Percentiles rank a stretch among this genome's conserved stretches.
Conservation (phyloP, 2,113 vertebrate species). For the Oryzias melastigma region DNA sequence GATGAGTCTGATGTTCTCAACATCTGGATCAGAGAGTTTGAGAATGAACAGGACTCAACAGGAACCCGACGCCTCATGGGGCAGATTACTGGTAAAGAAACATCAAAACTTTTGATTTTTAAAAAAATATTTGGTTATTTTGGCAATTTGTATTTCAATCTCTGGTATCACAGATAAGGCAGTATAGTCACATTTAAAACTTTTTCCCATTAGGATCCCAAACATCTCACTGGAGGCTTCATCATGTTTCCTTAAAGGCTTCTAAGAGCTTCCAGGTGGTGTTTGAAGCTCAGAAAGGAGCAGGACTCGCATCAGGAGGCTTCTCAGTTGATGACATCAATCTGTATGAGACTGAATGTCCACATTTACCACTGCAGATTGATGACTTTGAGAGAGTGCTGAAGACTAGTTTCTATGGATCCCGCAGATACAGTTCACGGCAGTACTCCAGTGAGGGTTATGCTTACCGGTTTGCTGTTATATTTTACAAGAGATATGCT, state of each 20-base stretch:
- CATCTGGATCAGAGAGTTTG: conserved; percentile 78
- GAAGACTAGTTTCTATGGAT: conserved; percentile 7
- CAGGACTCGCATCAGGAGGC: conserved; percentile 73
- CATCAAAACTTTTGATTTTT: not conserved
- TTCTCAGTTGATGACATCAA: conserved; percentile 88
- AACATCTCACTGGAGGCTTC: conserved; percentile 78
- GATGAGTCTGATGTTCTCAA: conserved; percentile 63
- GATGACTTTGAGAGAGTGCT: conserved; percentile 71
- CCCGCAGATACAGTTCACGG: conserved; percentile 66
- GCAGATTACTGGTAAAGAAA: conserved; percentile 74
- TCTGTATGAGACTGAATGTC: conserved; percentile 82
- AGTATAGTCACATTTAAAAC: not conserved
- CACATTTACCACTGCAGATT: conserved; percentile 79
- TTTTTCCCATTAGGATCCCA: conserved; percentile 28
- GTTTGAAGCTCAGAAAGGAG: conserved; percentile 78
- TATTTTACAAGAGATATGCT: conserved; percentile 10
- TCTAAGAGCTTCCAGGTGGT: conserved; percentile 77
- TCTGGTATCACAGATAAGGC: no score
- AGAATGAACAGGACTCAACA: not conserved
- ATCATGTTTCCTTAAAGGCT: conserved; percentile 68
- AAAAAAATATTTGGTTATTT: no score
- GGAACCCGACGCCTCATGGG: conserved; percentile 57
- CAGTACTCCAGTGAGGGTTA: conserved; percentile 85
- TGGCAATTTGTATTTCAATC: no score
- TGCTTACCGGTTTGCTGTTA: conserved; percentile 67